Evolutionary conservation across 2,888 invertebrate species (phyloP).

Genomic region (Willowsia nigromaculata): DNA sequence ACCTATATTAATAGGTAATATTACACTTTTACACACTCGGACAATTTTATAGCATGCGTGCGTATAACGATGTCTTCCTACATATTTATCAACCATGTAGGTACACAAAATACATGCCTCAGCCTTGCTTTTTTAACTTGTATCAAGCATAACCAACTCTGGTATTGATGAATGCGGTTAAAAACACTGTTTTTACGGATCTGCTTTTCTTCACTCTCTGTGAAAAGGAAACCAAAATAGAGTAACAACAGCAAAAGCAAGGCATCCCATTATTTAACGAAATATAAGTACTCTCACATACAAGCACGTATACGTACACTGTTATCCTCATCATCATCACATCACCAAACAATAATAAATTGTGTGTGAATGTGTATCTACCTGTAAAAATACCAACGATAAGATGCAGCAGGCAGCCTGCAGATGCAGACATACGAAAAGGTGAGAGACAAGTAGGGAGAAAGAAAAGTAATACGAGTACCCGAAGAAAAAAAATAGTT

Average conservation of each 20-base stretch:
- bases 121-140: not conserved
- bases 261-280: conserved; percentile 4
- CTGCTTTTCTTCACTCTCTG: conserved; percentile 16
- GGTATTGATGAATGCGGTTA: conserved; percentile 18
- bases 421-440: not conserved
- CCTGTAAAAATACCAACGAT: not conserved
- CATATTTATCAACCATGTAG: not conserved
- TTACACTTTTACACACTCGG: not conserved
- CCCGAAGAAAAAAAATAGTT: not conserved
- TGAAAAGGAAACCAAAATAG: conserved; percentile 36
- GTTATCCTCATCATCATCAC: not conserved
- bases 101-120: not conserved
- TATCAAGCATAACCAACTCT: conserved; percentile 3
- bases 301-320: not conserved
- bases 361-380: conserved; percentile 21
- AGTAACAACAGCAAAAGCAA: conserved; percentile 29
- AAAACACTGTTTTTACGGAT: conserved; percentile 58
- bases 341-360: conserved; percentile 45
- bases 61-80: not conserved
- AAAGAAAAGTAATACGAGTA: not conserved
- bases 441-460: conserved; percentile 33
- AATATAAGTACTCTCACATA: not conserved
- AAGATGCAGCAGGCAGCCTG: not conserved
- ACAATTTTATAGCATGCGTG: not conserved
- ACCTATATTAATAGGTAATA: not conserved